Evolutionary conservation across 2,797 vertebrate genomes (phyloP), one percentile per base, ranked within the genome.

Genomic region (Thalassophryne amazonica): DNA sequence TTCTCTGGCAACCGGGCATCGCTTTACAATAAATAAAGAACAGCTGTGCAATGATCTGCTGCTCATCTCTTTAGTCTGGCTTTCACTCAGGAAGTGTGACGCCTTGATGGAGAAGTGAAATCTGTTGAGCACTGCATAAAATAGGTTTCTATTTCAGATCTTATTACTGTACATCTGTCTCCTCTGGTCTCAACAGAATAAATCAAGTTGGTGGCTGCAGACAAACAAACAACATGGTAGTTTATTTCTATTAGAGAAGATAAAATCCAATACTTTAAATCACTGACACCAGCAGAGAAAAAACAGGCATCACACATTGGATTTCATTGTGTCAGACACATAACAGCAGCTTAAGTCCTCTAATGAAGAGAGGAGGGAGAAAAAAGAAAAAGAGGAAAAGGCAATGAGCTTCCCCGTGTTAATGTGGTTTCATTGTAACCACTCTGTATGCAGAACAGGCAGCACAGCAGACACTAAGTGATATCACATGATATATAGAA

Each of bases 41-140:
- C 51, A 76, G 29, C 24, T 41, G 48, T 25, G 24, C 2, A 3
- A 41, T 7, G 2, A 31, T 41, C 27, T 51, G 18, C 29, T 25
- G 21, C 34, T n/a, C 41, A 56, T 24, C 17, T 38, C 24, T 28
- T 48, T 4, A 21, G 24, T 35, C 34, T 18, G 31, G 63, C 61
- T 61, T 28, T 60, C 14, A 15, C 9, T 56, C 20, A 71, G 86
- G 85, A 86, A 86, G 68, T 78, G 27, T 48, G 56, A 40, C 22
- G 51, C 19, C 32, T 9, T 38, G 12, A 76, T 62, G 40, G 58
- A 87, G 86, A 88, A 88, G 83, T 88, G 85, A 88, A 88, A 87
- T 62, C 47, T 70, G 83, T 81, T 85, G 85, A 85, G 54, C 23
- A 60, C 10, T 18, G n/a, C 13, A 2, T 28, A 39, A 73, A 53